Base-by-base conservation (phyloP, 2,797 vertebrate species). In the Cryptoblepharus egeriae region DNA sequence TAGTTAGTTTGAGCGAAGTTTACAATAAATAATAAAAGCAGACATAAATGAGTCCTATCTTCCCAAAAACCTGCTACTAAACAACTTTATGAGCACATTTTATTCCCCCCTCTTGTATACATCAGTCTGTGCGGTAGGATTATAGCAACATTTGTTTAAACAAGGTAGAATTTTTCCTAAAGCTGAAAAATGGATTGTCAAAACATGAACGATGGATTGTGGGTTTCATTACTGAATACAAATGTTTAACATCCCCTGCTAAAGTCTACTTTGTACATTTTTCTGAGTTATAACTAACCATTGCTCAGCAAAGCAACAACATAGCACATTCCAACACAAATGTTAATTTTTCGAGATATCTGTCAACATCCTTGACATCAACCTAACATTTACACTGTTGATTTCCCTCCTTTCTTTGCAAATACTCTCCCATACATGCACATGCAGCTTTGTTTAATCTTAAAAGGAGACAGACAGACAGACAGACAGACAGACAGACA, bases 91-190 rank as follows among this genome's bases (percentile, higher is more conserved):
- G 49, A 37, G 58, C 75, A 64, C 35, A 65, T 55, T 73, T 32
- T 28, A 65, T 16, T 35, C 24, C 39, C 69, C 67, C 35, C 45
- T 72, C 75, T 65, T 63, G 9, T 45, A 32, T 10, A 49, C 18
- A 63, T 32, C 39, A 78, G 32, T 57, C 74, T 77, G 35, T 49
- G 42, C 64, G 63, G 58, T 11, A 22, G 75, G 4, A 42, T 57
- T 65, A 52, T 55, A 22, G 68, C 32, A 57, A 55, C 68, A 64
- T 78, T 77, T 77, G 68, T 73, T 78, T 78, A 61, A 57, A 52
- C 35, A 78, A 65, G 60, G 82, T 83, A 78, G 20, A 26, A 65
- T 83, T 73, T 73, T 65, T 57, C 42, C 68, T 55, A 64, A 61
- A 72, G 28, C 67, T 76, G 15, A 71, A 63, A 69, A 76, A 75